A percentile compares a stretch with the other conserved stretches of the same genome.
These are phyloP conservation scores for Hyles vespertilio DNA, from an alignment of 1,140 invertebrate species.

Conservation along the genomic window DNA sequence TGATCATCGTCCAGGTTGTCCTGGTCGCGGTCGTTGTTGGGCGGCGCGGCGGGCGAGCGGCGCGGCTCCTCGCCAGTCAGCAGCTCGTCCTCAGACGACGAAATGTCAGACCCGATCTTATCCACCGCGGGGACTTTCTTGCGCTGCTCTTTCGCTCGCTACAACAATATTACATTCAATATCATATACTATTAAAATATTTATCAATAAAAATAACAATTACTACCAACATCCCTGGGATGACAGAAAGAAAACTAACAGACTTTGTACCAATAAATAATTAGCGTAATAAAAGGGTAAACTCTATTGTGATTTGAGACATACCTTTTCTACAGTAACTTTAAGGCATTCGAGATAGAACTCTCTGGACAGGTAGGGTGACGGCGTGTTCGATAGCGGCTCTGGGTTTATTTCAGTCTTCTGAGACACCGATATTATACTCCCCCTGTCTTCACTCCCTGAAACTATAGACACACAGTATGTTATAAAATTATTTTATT, in stretches of 20 bases:
- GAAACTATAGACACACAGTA: conserved; percentile 34
- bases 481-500: conserved; percentile 6
- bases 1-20: conserved; percentile 72
- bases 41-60: conserved; percentile 63
- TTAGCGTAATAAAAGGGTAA: no score
- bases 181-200: no score
- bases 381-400: conserved; percentile 84
- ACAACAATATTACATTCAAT: conserved; percentile 30
- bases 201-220: neutral
- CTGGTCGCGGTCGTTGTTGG: conserved; percentile 25
- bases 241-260: no score
- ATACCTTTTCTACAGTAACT: conserved; percentile 78
- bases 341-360: conserved; percentile 80
- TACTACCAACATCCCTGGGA: no score
- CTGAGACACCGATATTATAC: conserved; percentile 54
- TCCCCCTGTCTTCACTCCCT: conserved; percentile 54
- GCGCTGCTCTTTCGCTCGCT: conserved; percentile 73
- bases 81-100: conserved; percentile 87
- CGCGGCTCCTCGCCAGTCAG: conserved; percentile 72
- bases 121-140: conserved; percentile 60
- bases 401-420: conserved; percentile 68
- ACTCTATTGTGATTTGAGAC: neutral
- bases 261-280: no score
- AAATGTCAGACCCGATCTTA: conserved; percentile 84
- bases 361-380: conserved; percentile 83